A percentile compares a stretch with the other conserved stretches of the same genome.
Evolutionary conservation across 2,888 invertebrate species (phyloP).

Genomic region (Plagiodera versicolora): DNA sequence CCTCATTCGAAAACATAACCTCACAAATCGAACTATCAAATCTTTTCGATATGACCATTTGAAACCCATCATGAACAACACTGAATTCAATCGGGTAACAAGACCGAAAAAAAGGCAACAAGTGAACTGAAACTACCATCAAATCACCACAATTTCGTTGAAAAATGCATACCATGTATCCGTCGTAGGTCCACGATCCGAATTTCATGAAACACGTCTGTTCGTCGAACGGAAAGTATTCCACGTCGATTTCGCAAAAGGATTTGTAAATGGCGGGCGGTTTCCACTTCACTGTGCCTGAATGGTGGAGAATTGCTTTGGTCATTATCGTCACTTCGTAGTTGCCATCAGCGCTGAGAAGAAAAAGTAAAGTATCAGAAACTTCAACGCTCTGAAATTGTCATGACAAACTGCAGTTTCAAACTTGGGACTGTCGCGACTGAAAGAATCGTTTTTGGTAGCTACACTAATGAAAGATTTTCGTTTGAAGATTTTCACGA

Average conservation of each 20-base stretch:
- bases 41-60: no score
- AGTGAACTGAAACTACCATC: neutral
- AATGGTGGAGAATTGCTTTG: constrained; percentile 91
- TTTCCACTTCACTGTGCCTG: constrained; percentile 94
- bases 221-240: constrained; percentile 93
- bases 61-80: no score
- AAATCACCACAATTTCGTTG: constrained; percentile 9
- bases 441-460: no score
- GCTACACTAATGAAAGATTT: no score
- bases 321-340: constrained; percentile 98
- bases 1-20: no score
- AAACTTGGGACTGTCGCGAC: no score
- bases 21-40: no score
- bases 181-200: constrained; percentile 93
- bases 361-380: neutral
- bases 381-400: no score
- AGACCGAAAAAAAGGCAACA: neutral
- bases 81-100: no score
- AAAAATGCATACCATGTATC: constrained; percentile 76
- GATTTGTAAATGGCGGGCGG: constrained; percentile 99
- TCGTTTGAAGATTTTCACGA: no score
- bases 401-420: no score
- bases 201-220: constrained; percentile 97
- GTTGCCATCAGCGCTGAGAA: constrained; percentile 90
- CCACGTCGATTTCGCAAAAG: constrained; percentile 93